Evolutionary conservation across 2,113 vertebrate species (phyloP).

Genomic region (Vidua macroura): DNA sequence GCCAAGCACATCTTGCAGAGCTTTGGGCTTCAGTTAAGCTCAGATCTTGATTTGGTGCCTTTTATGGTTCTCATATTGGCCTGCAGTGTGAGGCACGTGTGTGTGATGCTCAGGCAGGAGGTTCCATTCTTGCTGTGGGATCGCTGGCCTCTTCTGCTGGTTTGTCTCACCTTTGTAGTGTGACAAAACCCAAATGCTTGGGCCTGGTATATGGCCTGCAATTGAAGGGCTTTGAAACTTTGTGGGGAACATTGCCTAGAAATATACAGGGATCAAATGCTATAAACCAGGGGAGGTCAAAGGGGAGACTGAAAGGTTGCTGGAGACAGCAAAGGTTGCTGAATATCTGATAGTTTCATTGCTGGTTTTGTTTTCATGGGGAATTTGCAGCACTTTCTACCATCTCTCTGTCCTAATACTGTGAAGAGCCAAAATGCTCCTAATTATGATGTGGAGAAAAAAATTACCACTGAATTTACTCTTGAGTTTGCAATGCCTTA

Average conservation of each 20-base stretch:
- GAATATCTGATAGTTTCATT: not conserved
- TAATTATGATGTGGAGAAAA: not conserved
- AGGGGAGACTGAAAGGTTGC: accelerated
- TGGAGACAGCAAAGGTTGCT: too few relatives aligned
- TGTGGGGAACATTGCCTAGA: not conserved
- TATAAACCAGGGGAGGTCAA: not conserved
- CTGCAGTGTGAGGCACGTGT: accelerated
- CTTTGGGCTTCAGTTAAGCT: not conserved
- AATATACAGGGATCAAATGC: not conserved
- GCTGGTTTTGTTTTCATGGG: not conserved
- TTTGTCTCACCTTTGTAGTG: not conserved
- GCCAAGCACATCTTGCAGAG: not conserved
- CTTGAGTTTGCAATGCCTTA: not conserved
- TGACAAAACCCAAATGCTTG: not conserved
- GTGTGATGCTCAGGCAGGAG: not conserved
- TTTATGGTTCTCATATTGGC: not conserved
- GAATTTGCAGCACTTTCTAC: not conserved
- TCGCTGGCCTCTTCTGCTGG: not conserved
- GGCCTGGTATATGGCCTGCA: not conserved
- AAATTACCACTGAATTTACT: not conserved
- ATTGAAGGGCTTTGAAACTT: not conserved
- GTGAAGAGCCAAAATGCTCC: not conserved
- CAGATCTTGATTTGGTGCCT: not conserved
- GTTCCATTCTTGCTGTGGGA: not conserved
- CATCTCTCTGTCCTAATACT: not conserved